A percentile compares a stretch with the other conserved stretches of the same genome.
These are phyloP conservation scores for Drosophila subquinaria DNA, from an alignment of 2,888 invertebrate species.

Conservation along the genomic window DNA sequence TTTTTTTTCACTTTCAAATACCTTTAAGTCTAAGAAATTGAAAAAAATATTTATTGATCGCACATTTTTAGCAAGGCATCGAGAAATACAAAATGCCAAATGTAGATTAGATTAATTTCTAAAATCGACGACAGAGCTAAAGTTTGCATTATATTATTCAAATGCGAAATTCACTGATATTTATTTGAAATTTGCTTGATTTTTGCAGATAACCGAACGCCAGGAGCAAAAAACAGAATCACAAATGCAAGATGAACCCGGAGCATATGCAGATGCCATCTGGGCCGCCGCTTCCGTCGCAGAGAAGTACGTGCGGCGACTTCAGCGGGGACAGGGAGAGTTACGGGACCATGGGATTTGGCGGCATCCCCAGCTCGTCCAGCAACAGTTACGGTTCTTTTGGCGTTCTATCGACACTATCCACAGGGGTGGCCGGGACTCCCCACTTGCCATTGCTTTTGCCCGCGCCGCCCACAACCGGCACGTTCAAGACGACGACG, in stretches of 20 bases:
- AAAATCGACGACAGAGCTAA: not conserved
- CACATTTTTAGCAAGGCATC: too few species aligned
- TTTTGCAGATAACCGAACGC: slow-evolving; percentile 42
- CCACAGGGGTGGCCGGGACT: slow-evolving; percentile 52
- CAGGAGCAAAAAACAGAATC: slow-evolving; percentile 47
- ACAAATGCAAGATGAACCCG: slow-evolving; percentile 76
- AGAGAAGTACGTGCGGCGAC: slow-evolving; percentile 56
- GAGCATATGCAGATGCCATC: slow-evolving; percentile 69
- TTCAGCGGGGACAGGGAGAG: slow-evolving; percentile 50
- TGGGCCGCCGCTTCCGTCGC: slow-evolving; percentile 67
- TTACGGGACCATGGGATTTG: slow-evolving; percentile 53
- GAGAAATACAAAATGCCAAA: too few species aligned
- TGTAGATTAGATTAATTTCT: not conserved
- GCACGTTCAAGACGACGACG: slow-evolving; percentile 54
- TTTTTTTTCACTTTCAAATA: too few species aligned
- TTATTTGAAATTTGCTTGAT: not conserved
- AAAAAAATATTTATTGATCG: too few species aligned
- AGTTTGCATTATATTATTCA: not conserved
- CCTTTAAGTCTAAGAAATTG: too few species aligned
- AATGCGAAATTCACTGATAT: not conserved
- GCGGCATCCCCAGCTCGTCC: slow-evolving; percentile 49
- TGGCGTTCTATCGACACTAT: slow-evolving; percentile 65
- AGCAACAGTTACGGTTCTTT: slow-evolving; percentile 71
- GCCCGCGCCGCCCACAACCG: slow-evolving; percentile 54
- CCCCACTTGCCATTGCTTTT: slow-evolving; percentile 50